phyloP scores from a whole-genome alignment of 2,797 vertebrate species.

The Carcharodon carcharias region DNA sequence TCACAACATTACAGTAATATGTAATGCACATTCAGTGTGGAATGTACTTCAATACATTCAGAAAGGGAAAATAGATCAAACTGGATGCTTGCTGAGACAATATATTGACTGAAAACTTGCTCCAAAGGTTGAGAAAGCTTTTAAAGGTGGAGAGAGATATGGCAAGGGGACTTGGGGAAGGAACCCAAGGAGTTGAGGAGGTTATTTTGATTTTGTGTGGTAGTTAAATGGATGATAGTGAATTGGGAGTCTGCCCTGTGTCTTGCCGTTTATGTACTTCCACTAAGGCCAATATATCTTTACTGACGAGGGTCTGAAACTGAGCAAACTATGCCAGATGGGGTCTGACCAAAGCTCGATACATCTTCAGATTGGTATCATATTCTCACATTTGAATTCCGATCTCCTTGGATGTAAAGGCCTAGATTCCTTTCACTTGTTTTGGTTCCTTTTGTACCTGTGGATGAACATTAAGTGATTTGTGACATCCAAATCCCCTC shows the following conservation, averaged over 20 bases:
- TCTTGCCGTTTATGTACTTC: neutral
- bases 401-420: too few relatives aligned
- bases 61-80: neutral
- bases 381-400: too few relatives aligned
- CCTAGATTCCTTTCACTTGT: neutral
- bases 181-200: neutral
- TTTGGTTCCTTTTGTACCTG: neutral
- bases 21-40: neutral
- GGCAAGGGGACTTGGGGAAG: neutral
- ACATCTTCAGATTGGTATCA: too few relatives aligned
- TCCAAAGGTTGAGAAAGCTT: neutral
- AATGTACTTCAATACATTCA: neutral
- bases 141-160: neutral
- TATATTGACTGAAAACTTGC: neutral
- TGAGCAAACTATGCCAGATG: too few relatives aligned
- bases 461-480: neutral
- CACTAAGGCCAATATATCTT: neutral
- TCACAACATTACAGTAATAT: neutral
- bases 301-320: too few relatives aligned
- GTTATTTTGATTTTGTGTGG: neutral
- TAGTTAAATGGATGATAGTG: neutral
- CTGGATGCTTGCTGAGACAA: neutral
- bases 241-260: neutral
- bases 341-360: too few relatives aligned
- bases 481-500: neutral